Evolutionary conservation across 2,113 vertebrate genomes (phyloP), one percentile per base, ranked within the genome.

Genomic region (Caracal caracal): DNA sequence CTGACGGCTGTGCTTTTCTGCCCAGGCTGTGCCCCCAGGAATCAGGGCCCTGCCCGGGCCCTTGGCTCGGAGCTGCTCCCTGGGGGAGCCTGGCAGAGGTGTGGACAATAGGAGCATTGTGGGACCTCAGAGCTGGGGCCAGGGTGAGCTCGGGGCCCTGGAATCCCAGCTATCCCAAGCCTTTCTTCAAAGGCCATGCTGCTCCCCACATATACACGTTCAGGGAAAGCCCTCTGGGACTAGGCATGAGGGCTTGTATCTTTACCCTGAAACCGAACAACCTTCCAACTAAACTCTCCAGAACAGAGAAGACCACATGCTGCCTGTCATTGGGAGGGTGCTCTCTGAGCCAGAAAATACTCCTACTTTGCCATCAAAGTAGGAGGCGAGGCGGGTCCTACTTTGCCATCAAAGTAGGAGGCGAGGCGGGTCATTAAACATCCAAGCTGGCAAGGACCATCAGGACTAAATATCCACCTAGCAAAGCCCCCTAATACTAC

Each of bases 31-130:
- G 53, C 70, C 51, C 73, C 43, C 30, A 33, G 59, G 83, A 40
- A 35, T 61, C 49, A 86, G 78, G 30, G n/a, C 43, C 43, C 47
- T 76, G 30, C 28, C 73, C n/a, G 0, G 53, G 47, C 75, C 78
- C 61, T 81, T 53, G 70, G 61, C 84, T 86, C 66, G 7, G 33
- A 92, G 86, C 76, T 59, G 87, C 75, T 78, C 76, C 43, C 75
- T 17, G 19, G 56, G 84, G 73, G 49, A 63, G 94, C 66, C 40
- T 59, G 86, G 90, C 30, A 37, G 65, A 84, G 53, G 66, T 13
- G 22, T 26, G 49, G 33, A 98, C 96, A 98, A 97, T 95, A n/a
- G 75, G 13, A 11, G 37, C 92, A 83, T 78, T 98, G 94, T 98
- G 84, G 87, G 35, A n/a, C n/a, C 79, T 75, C 11, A 28, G 43